These are phyloP conservation scores for Ceratoteleas bidentatus DNA, from an alignment of 1,140 invertebrate species.

Conservation along the genomic window DNA sequence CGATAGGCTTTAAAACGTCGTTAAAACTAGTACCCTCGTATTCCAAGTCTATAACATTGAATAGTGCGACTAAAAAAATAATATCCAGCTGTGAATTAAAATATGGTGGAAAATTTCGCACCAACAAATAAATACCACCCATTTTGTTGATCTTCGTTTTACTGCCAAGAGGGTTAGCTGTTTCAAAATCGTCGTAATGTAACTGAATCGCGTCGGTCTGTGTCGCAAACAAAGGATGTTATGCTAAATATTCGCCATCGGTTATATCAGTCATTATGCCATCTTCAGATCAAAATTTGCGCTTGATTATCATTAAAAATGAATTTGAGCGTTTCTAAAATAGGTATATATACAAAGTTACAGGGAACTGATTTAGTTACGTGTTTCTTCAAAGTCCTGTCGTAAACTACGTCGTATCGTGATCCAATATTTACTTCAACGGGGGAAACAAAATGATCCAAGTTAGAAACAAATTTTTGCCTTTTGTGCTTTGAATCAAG, in stretches of 20 bases:
- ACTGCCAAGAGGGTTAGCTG: constrained; percentile 31
- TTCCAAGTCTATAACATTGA: constrained; percentile 43
- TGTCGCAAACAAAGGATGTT: constrained; percentile 20
- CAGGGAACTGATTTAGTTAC: constrained; percentile 14
- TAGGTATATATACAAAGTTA: constrained; percentile 35
- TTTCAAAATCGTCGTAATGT: constrained; percentile 48
- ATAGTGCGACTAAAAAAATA: constrained; percentile 52
- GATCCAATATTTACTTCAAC: constrained; percentile 16
- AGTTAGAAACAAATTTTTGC: constrained; percentile 12
- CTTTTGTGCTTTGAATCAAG: constrained; percentile 25
- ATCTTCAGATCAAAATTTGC: background rate
- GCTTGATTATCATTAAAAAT: constrained; percentile 6
- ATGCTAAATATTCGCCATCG: constrained; percentile 29
- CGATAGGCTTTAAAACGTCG: constrained; percentile 50
- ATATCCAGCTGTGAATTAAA: constrained; percentile 40
- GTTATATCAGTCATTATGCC: constrained; percentile 20
- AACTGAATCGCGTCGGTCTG: constrained; percentile 12
- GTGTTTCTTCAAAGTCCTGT: constrained; percentile 7
- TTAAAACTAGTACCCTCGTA: constrained; percentile 25
- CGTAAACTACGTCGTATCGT: constrained; percentile 10
- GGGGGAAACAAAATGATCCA: constrained; percentile 18
- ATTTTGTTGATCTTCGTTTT: constrained; percentile 54
- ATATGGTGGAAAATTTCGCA: constrained; percentile 42
- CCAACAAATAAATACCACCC: constrained; percentile 39
- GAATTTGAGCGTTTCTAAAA: constrained; percentile 38